phyloP scores from a whole-genome alignment of 2,113 vertebrate species.

The Pionites leucogaster region DNA sequence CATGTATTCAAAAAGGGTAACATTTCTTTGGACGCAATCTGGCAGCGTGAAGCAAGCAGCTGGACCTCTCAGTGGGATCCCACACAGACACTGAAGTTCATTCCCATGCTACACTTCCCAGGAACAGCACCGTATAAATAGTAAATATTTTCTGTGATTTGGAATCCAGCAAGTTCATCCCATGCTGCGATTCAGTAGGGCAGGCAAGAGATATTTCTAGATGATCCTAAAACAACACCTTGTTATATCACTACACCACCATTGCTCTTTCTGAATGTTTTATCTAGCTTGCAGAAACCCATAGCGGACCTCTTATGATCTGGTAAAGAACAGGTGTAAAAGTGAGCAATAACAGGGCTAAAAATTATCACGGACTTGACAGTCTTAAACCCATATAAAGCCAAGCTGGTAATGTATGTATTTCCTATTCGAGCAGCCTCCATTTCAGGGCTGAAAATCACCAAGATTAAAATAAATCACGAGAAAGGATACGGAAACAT shows the following conservation, averaged over 20 bases:
- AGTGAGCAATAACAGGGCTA: neutral
- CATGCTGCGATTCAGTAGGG: constrained; percentile 36
- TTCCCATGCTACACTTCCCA: constrained; percentile 62
- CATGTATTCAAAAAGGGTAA: constrained; percentile 16
- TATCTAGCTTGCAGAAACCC: neutral
- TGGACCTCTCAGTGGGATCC: constrained; percentile 60
- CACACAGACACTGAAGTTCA: constrained; percentile 34
- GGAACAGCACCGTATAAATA: constrained; percentile 51
- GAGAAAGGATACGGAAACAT: neutral
- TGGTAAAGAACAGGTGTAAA: neutral
- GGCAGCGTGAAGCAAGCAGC: constrained; percentile 55
- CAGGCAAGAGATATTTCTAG: constrained; percentile 40
- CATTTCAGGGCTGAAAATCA: neutral
- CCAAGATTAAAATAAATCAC: neutral
- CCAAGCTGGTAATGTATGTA: fast-evolving
- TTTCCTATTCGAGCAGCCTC: neutral
- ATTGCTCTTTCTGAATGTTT: neutral
- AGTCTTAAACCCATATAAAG: neutral
- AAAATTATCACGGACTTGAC: neutral
- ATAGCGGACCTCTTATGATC: neutral
- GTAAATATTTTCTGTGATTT: constrained; percentile 61
- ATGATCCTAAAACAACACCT: constrained; percentile 19
- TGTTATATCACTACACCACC: neutral
- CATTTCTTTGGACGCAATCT: constrained; percentile 62
- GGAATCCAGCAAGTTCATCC: constrained; percentile 23